Base-by-base conservation (phyloP, 2,113 vertebrate genomes). In the Megaceryle torquata region DNA sequence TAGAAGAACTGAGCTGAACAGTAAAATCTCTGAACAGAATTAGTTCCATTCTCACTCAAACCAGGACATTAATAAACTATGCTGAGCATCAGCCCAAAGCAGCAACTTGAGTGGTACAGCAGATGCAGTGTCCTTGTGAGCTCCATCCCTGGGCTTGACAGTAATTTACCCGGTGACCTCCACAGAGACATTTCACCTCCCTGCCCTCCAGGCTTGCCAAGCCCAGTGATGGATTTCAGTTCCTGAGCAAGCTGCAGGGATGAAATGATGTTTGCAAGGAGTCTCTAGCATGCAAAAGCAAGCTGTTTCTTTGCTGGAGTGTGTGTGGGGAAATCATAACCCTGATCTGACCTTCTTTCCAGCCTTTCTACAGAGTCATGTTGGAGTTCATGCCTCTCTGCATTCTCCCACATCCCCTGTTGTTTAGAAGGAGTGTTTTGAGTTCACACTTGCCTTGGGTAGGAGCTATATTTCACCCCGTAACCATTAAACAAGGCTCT, bases 321-420 rank as follows among this genome's bases (percentile, higher is more conserved):
- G 6, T 11, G 28, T 14, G 31, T 21, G 6, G 2, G 13, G 37
- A 46, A 54, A 28, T 29, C 43, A 16, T 41, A 86, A 78, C 50
- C 93, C 44, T 70, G 56, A 8, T 31, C n/a, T 89, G 77, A 78
- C 71, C 86, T 95, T 53, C n/a, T 56, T 81, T 20, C 54, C 24
- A 89, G 60, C 29, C 39, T 25, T 44, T 72, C 54, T 43, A 26
- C 13, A 7, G 63, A 11, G 17, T 28, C 7, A 26, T 20, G 56
- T 29, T 10, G 11, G 54, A 77, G 86, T 77, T 77, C 93, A n/a
- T 26, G 57, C 60, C 56, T 67, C 48, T 43, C 1, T 17, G 43
- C 68, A 57, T 19, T 48, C 67, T 74, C 56, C 65, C 65, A 48
- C 77, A 51, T 37, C 54, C n/a, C 85, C 48, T 53, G 48, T 13